Evolutionary conservation across 2,888 invertebrate species (phyloP).

Genomic region (Augiades crinisus): DNA sequence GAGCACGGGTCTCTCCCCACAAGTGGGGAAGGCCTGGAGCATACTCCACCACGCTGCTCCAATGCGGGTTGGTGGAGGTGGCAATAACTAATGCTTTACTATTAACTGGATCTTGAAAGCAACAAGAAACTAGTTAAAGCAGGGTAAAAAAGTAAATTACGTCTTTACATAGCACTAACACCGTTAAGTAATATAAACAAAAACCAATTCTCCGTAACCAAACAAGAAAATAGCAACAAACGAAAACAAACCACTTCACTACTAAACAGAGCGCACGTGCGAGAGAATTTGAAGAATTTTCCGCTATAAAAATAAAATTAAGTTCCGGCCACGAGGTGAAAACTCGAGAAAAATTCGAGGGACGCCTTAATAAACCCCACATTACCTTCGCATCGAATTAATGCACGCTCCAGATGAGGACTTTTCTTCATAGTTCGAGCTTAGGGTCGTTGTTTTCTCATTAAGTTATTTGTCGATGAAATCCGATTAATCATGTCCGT

Average conservation of each 20-base stretch:
- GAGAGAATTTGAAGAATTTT: constrained; percentile 28
- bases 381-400: constrained; percentile 56
- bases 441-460: constrained; percentile 36
- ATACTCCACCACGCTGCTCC: too few relatives aligned
- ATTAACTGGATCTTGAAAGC: too few relatives aligned
- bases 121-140: too few relatives aligned
- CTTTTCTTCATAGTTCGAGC: constrained; percentile 30
- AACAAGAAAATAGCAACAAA: constrained; percentile 2
- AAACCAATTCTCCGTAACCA: background rate
- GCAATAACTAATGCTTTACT: too few relatives aligned
- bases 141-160: too few relatives aligned
- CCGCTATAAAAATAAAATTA: constrained; percentile 49
- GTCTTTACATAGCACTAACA: too few relatives aligned
- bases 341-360: constrained; percentile 49
- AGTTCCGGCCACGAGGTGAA: constrained; percentile 45
- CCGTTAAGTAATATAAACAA: background rate
- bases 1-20: too few relatives aligned
- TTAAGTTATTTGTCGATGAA: constrained; percentile 3
- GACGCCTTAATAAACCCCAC: constrained; percentile 60
- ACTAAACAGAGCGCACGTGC: constrained; percentile 5
- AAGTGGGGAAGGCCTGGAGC: too few relatives aligned
- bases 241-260: background rate
- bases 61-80: too few relatives aligned
- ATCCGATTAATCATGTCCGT: too few relatives aligned
- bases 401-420: constrained; percentile 46